Conservation (phyloP, 2,888 invertebrate genomes). For the Thumatha senex region DNA sequence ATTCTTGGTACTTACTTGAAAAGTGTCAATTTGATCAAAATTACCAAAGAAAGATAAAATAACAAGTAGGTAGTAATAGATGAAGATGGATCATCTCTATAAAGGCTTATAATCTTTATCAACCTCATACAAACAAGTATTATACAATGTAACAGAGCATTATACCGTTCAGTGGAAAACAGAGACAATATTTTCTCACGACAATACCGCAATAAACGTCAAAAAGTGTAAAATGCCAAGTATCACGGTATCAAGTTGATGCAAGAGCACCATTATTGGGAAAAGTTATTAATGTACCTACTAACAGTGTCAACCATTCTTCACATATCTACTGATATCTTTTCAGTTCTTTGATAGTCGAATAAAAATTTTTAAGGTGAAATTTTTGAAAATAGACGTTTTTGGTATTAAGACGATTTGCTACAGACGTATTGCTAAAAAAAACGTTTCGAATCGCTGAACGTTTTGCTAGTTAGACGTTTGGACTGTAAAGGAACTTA, state of each 20-base stretch:
- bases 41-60: too few species aligned
- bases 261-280: conserved; percentile 20
- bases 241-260: conserved; percentile 16
- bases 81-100: too few species aligned
- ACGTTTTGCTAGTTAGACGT: too few species aligned
- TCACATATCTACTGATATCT: neutral
- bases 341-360: neutral
- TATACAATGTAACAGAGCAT: conserved; percentile 9
- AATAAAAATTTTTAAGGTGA: too few species aligned
- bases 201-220: conserved; percentile 26
- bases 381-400: too few species aligned
- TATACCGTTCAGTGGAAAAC: conserved; percentile 10
- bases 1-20: too few species aligned
- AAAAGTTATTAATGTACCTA: conserved; percentile 8
- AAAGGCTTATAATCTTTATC: neutral
- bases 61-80: too few species aligned
- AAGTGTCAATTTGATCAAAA: too few species aligned
- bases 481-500: too few species aligned
- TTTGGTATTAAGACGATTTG: too few species aligned
- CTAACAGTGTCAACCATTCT: neutral
- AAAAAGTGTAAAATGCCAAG: conserved; percentile 31
- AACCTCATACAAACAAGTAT: conserved; percentile 5
- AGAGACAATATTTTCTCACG: conserved; percentile 19
- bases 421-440: too few species aligned
- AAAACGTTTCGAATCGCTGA: too few species aligned